Percentiles rank a stretch among this genome's conserved stretches.
Conservation (phyloP, 2,113 vertebrate species). For the Pelusios castaneus region DNA sequence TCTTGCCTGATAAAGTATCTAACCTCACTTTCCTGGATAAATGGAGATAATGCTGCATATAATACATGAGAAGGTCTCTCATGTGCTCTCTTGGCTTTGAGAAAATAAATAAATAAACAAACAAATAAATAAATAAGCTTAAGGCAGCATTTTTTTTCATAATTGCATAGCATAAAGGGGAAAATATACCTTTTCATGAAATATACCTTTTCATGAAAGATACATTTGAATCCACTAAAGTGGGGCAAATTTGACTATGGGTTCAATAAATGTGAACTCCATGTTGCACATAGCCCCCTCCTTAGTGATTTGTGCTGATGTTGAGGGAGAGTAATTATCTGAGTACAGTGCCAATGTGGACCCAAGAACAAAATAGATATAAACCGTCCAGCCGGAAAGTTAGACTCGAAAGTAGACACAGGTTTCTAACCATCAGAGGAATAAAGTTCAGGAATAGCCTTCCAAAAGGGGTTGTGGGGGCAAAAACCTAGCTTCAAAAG, state of each 20-base stretch:
- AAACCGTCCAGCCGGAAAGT: too few species aligned
- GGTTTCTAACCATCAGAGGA: too few species aligned
- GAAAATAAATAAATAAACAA: too few species aligned
- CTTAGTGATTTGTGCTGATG: not conserved
- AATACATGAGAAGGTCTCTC: not conserved
- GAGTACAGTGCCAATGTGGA: too few species aligned
- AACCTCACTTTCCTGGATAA: rapidly evolving
- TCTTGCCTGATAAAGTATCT: not conserved
- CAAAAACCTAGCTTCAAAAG: too few species aligned
- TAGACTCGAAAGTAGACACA: too few species aligned
- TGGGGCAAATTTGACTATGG: not conserved
- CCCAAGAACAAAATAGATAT: too few species aligned
- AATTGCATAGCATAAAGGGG: not conserved
- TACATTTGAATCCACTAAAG: not conserved
- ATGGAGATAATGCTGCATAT: not conserved
- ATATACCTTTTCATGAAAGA: not conserved
- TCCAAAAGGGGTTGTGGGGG: too few species aligned
- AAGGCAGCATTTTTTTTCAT: not conserved
- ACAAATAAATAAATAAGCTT: not conserved
- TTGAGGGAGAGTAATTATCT: too few species aligned
- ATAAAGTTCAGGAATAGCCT: too few species aligned
- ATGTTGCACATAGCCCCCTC: not conserved
- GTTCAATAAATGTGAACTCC: not conserved
- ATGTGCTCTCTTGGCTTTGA: not conserved
- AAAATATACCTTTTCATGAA: not conserved